Evolutionary conservation across 2,797 vertebrate species (phyloP).

Genomic region (Thripadectes ignobilis): DNA sequence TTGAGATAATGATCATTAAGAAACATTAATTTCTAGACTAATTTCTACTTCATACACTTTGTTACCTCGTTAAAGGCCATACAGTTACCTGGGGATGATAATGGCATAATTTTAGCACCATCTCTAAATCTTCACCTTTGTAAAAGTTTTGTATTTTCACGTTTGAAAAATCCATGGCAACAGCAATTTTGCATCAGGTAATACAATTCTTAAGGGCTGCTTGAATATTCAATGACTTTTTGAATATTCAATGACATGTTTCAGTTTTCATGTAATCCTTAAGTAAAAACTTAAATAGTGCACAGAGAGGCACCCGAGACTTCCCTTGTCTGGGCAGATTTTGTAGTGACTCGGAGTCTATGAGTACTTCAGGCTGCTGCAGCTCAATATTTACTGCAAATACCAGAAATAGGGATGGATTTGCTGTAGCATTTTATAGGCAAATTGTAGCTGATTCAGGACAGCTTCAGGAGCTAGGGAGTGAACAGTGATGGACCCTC

Average conservation of each 20-base stretch:
- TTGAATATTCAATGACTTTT: background rate
- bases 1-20: background rate
- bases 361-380: background rate
- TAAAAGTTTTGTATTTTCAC: background rate
- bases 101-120: background rate
- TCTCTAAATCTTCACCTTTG: background rate
- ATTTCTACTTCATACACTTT: background rate
- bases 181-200: background rate
- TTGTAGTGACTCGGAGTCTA: background rate
- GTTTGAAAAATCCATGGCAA: background rate
- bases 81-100: background rate
- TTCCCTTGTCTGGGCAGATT: background rate
- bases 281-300: background rate
- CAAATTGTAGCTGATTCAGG: background rate
- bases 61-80: background rate
- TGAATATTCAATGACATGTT: background rate
- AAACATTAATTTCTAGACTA: conserved; percentile 4
- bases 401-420: background rate
- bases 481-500: accelerated
- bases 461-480: background rate
- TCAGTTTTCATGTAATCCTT: background rate
- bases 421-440: background rate
- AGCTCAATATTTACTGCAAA: background rate
- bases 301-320: background rate
- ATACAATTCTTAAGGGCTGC: background rate